phyloP scores from a whole-genome alignment of 2,797 vertebrate species.

The Sciurus vulgaris region DNA sequence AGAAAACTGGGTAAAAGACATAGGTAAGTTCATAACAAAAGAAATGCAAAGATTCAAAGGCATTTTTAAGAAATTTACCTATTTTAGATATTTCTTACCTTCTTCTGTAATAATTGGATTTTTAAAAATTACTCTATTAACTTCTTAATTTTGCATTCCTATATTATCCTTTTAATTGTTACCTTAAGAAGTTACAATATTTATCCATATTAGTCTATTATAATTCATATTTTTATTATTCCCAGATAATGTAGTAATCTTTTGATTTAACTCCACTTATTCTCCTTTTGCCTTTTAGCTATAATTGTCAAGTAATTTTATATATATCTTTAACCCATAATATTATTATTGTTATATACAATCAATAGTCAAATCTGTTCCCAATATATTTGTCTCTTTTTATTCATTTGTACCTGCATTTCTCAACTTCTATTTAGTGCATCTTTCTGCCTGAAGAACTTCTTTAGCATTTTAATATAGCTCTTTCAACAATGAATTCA shows the following conservation, averaged over 20 bases:
- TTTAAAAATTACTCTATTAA: not conserved
- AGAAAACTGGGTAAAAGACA: slow-evolving; percentile 10
- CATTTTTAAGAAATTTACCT: not conserved
- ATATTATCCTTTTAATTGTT: slow-evolving; percentile 37
- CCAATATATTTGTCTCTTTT: not conserved
- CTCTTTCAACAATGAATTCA: not conserved
- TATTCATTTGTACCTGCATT: not conserved
- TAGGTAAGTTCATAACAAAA: slow-evolving; percentile 7
- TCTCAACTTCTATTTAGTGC: not conserved
- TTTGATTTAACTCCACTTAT: not conserved
- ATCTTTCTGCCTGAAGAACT: not conserved
- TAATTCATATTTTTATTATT: not conserved
- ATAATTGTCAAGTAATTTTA: not conserved
- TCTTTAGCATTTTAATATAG: not conserved
- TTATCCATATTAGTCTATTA: not conserved
- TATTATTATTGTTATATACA: not conserved
- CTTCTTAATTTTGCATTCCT: slow-evolving; percentile 26
- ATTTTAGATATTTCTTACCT: not conserved
- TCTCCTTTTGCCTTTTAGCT: not conserved
- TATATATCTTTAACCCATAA: not conserved
- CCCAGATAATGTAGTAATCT: slow-evolving; percentile 26
- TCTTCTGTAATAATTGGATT: slow-evolving; percentile 15
- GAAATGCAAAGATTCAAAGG: slow-evolving; percentile 9
- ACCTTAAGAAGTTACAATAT: not conserved
- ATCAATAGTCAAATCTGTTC: slow-evolving; percentile 10